Percentiles rank a stretch among this genome's conserved stretches.
Evolutionary conservation across 2,113 vertebrate genomes (phyloP).

Genomic region (Orientallactaga bullata): DNA sequence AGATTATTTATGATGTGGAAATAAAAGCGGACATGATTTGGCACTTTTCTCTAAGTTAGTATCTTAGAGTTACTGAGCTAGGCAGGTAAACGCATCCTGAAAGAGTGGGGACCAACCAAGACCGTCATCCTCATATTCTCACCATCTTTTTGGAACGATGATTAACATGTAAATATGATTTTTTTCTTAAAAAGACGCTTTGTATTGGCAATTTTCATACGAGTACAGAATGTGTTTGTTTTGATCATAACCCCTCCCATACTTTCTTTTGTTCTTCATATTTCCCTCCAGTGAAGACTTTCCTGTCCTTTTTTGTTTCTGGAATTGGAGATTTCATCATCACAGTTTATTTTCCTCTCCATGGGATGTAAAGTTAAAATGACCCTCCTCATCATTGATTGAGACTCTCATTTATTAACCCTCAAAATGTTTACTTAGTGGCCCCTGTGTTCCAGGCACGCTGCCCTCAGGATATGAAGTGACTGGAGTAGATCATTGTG

Average conservation of each 20-base stretch:
- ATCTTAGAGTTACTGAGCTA: not conserved
- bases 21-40: not conserved
- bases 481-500: not conserved
- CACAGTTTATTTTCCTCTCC: slow-evolving; percentile 2
- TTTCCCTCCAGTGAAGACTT: not conserved
- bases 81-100: not conserved
- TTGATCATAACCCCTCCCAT: too few species aligned
- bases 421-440: not conserved
- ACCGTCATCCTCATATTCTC: not conserved
- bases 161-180: not conserved
- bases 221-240: too few species aligned
- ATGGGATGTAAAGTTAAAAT: not conserved
- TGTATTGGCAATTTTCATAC: too few species aligned
- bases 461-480: not conserved
- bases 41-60: not conserved
- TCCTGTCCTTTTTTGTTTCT: not conserved
- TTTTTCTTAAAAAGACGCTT: too few species aligned
- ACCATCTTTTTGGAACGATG: not conserved
- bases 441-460: not conserved
- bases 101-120: not conserved
- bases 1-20: not conserved
- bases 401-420: slow-evolving; percentile 19
- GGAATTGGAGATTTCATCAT: not conserved
- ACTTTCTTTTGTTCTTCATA: too few species aligned
- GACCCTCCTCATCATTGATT: not conserved